Percentiles rank a stretch among this genome's conserved stretches.
phyloP scores from a whole-genome alignment of 2,797 vertebrate species.

The Lithobates sylvaticus region DNA sequence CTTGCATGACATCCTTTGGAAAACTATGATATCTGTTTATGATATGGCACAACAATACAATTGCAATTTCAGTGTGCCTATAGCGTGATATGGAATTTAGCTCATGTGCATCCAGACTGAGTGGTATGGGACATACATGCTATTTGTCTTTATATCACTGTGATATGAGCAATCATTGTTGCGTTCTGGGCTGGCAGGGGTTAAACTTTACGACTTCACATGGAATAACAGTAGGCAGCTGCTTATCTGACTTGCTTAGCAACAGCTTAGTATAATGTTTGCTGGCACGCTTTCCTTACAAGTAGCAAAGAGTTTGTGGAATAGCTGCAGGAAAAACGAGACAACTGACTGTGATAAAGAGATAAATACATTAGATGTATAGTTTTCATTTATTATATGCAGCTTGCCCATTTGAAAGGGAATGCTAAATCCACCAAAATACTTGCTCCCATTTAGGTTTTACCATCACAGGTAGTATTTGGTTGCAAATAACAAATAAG shows the following conservation, averaged over 20 bases:
- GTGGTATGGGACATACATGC: constrained; percentile 1
- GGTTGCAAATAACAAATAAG: too few relatives aligned
- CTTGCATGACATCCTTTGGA: constrained; percentile 43
- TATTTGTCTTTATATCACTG: neutral
- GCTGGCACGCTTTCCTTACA: neutral
- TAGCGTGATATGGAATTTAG: constrained; percentile 12
- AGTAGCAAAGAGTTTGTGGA: constrained; percentile 5
- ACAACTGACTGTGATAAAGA: neutral
- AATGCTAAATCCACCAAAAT: too few relatives aligned
- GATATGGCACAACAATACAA: constrained; percentile 29
- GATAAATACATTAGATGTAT: neutral
- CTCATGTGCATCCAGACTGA: constrained; percentile 16
- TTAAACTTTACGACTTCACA: constrained; percentile 17
- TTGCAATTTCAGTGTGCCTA: constrained; percentile 29
- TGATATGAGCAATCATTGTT: neutral
- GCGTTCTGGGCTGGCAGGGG: neutral
- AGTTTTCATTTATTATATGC: neutral
- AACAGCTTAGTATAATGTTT: constrained; percentile 41
- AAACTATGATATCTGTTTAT: constrained; percentile 42
- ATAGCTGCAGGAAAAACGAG: neutral
- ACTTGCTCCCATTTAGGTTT: too few relatives aligned
- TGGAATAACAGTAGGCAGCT: constrained; percentile 19
- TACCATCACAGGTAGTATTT: too few relatives aligned
- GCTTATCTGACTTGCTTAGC: constrained; percentile 33
- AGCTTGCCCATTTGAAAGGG: too few relatives aligned